Evolutionary conservation across 92 coral and sea anemone species (phyloP), one percentile per base, ranked within the genome.

Genomic region (Epizoanthus ramosus): DNA sequence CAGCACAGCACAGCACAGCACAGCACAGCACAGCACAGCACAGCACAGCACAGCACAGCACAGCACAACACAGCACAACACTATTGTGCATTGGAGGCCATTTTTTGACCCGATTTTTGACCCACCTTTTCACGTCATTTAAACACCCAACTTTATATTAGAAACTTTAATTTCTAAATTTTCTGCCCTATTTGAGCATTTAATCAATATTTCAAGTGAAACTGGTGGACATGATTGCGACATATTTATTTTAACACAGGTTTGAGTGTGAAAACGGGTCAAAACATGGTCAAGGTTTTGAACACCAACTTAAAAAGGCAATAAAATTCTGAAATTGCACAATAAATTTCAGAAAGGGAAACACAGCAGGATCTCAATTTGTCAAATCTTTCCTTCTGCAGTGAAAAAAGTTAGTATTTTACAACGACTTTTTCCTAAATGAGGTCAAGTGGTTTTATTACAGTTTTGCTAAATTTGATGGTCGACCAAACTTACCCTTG

Each of bases 391-490:
- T 24, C 69, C 69, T 64, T 12, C 69, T 17, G 33, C 69, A 64
- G 33, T 23, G 25, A 64, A 64, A 64, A 64, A 64, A 24, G 65
- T 59, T 25, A 23, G 25, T 25, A 23, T 64, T 64, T 64, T 64
- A 25, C 6, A 37, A 3, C 69, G 5, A 64, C 25, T 23, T 12
- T 64, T 23, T 37, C 33, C 33, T 25, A 64, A 64, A 64, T 64
- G 17, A 64, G 15, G 69, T 37, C 69, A 15, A 64, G 69, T 64
- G 41, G 43, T 64, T 23, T 64, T 17, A 64, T 64, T 64, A 64
- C 69, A 64, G 69, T 64, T 64, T 64, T 64, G 41, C 69, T 17
- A 23, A 25, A 64, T 24, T 25, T 64, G 17, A 64, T 25, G 69
- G 69, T 64, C 33, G 15, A 25, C 25, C 39, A 64, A 64, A 64